Evolutionary conservation across 2,888 invertebrate species (phyloP).

Genomic region (Cephalotes varians): DNA sequence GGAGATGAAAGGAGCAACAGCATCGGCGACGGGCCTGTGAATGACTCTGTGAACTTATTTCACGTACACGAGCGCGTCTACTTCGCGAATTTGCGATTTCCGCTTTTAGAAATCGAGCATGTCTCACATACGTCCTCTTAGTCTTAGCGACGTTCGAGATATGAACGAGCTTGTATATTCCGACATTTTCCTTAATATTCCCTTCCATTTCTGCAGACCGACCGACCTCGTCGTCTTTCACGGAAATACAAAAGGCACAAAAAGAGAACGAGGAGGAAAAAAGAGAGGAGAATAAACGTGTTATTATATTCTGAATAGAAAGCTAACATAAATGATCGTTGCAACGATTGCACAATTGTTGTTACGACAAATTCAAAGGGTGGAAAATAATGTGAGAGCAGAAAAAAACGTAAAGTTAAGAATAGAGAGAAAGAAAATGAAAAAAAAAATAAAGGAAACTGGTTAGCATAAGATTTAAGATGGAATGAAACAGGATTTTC

Average conservation of each 20-base stretch:
- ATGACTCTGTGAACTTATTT: conserved; percentile 60
- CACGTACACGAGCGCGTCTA: conserved; percentile 14
- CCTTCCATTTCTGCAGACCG: conserved; percentile 40
- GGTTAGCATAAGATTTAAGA: not conserved
- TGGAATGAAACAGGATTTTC: not conserved
- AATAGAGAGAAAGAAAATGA: not conserved
- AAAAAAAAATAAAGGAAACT: not conserved
- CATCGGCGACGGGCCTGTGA: not conserved
- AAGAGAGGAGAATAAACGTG: not conserved
- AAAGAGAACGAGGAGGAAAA: not conserved
- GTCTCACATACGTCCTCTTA: conserved; percentile 35
- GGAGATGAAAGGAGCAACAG: conserved; percentile 1
- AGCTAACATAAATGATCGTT: not conserved
- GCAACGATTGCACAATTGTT: conserved; percentile 14
- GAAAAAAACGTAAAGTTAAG: not conserved
- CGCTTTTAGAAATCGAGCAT: conserved; percentile 57
- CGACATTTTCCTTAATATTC: conserved; percentile 73
- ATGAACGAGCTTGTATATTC: conserved; percentile 67
- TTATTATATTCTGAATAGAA: not conserved
- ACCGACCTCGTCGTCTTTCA: conserved; percentile 29
- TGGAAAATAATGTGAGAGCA: not conserved
- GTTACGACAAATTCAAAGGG: not conserved
- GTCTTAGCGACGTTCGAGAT: conserved; percentile 62
- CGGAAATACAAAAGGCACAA: conserved; percentile 33
- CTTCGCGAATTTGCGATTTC: conserved; percentile 58